These are phyloP conservation scores for Drosophila mercatorum DNA, from an alignment of 2,888 invertebrate species.

Conservation along the genomic window DNA sequence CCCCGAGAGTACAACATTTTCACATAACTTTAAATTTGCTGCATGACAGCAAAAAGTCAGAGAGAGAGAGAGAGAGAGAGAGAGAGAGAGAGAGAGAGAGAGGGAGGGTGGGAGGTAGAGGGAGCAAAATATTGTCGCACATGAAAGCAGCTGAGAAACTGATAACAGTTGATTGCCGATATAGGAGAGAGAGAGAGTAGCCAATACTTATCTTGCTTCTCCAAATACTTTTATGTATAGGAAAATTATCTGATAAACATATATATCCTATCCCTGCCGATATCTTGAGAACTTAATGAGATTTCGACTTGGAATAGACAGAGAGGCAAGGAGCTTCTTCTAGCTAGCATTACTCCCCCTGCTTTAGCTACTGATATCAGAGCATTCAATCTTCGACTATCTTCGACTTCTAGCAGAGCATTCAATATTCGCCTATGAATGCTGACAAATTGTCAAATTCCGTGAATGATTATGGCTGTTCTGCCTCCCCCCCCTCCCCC, in stretches of 20 bases:
- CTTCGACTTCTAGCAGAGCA: not conserved
- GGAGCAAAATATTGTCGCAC: not conserved
- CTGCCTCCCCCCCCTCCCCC: not conserved
- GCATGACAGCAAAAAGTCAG: not conserved
- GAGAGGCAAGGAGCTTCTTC: too few species aligned
- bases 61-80: not conserved
- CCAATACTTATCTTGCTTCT: too few species aligned
- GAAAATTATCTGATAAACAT: too few species aligned
- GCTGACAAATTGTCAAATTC: not conserved
- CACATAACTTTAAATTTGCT: slow-evolving; percentile 8
- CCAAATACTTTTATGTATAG: too few species aligned
- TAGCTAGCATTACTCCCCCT: too few species aligned
- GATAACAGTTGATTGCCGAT: not conserved
- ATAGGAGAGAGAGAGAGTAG: not conserved
- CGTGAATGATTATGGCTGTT: not conserved
- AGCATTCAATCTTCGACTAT: too few species aligned
- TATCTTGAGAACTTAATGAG: too few species aligned
- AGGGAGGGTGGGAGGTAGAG: not conserved
- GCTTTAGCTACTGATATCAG: too few species aligned
- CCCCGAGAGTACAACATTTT: slow-evolving; percentile 6
- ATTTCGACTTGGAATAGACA: too few species aligned
- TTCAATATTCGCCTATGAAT: not conserved
- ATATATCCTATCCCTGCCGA: too few species aligned
- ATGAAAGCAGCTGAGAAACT: not conserved
- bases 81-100: not conserved